Evolutionary conservation across 2,888 invertebrate genomes (phyloP), one percentile per base, ranked within the genome.

Genomic region (Bombyx huttoni): DNA sequence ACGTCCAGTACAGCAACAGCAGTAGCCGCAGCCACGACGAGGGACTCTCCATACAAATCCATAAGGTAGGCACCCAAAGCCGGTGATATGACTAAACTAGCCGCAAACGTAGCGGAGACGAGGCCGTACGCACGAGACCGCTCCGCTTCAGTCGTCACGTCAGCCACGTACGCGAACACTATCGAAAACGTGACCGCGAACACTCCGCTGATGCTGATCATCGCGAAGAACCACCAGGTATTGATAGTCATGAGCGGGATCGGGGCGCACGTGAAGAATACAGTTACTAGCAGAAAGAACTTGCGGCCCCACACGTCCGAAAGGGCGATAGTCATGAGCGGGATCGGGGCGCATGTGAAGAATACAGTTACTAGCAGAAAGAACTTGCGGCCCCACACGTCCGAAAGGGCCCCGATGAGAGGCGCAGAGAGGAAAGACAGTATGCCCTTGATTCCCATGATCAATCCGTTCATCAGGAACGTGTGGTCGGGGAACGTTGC

Each of bases 121-220:
- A 98, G 90, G 52, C 98, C 98, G 83, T 99, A 99, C 8, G 98
- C 98, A 58, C 95, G 92, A 64, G 97, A 97, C 54, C 99, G 91
- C 80, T 98, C 98, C 71, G 95, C 95, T 72, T 98, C 97, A 65
- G 98, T 97, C 35, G 99, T 99, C 52, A 99, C 98, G 88, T 99
- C 99, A 47, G 99, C 99, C 59, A 99, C 99, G 88, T 99, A 99
- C 50, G 99, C 99, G 89, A 99, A 98, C 53, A 99, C 98, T 53
- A 99, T 98, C 65, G 98, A 98, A 89, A 99, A 99, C 50, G 99
- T 99, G 60, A 99, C 99, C 52, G 99, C 97, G 88, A 99, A 99
- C 63, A 99, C 95, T 57, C 99, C 99, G 65, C 98, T 98, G 80
- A 99, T 96, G 76, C 98, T 98, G 89, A 99, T 97, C 94, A 99